phyloP scores from a whole-genome alignment of 2,113 vertebrate genomes.

The Myodes glareolus region DNA sequence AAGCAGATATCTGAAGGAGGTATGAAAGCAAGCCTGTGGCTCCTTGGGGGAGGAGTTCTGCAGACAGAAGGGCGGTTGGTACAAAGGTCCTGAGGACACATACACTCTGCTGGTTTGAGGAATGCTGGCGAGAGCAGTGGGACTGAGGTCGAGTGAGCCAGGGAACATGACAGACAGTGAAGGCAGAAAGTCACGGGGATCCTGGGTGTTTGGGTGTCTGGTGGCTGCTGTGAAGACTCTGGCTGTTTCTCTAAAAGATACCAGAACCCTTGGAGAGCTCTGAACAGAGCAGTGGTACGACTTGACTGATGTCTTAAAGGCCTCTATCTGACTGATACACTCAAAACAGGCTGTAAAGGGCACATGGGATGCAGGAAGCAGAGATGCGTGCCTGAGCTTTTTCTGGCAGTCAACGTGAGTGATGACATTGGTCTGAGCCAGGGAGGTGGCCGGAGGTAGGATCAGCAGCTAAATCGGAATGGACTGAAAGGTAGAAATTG shows the following conservation, averaged over 20 bases:
- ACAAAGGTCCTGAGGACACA: background rate
- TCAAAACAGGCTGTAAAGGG: background rate
- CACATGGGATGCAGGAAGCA: background rate
- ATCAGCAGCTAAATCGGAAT: too few relatives aligned
- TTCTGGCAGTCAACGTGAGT: background rate
- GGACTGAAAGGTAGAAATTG: background rate
- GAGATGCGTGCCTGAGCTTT: background rate
- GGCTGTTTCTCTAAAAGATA: background rate
- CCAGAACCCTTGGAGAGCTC: background rate
- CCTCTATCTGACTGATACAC: background rate
- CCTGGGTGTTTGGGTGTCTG: background rate
- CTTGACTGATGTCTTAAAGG: background rate
- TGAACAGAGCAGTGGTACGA: background rate
- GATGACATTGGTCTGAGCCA: background rate
- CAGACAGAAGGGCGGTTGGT: rapidly evolving
- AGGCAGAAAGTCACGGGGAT: background rate
- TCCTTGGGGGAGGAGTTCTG: background rate
- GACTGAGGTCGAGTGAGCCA: background rate
- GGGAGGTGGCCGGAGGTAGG: background rate
- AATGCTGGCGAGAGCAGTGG: too few relatives aligned
- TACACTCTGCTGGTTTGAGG: background rate
- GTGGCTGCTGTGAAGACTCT: background rate
- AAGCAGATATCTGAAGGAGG: background rate
- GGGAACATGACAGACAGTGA: background rate
- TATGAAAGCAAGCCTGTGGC: background rate